Evolutionary conservation across 1,140 invertebrate species (phyloP), one percentile per base, ranked within the genome.

Genomic region (Notospermus geniculatus): DNA sequence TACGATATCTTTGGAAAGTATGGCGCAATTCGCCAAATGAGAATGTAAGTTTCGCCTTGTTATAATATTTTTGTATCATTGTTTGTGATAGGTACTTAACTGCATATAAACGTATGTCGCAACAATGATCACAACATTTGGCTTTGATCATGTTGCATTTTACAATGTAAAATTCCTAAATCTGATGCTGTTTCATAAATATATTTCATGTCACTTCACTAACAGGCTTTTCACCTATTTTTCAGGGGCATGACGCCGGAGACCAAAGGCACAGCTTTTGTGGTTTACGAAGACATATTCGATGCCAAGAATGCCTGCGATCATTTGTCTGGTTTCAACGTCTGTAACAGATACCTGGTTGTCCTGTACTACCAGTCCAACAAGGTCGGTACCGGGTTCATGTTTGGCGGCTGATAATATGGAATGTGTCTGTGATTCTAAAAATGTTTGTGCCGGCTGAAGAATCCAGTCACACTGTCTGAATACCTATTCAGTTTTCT

Each of bases 1-100:
- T 99, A 99, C 78, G 97, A 99, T 84, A 99, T 99, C 67, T 99
- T 99, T 87, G 97, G 97, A 36, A 99, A 99, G 86, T 99, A 98
- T 85, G 97, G 97, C 75, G 96, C 97, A 17, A 98, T 99, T 60
- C 82, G 97, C 69, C 97, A 99, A 84, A 98, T 99, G 59, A 84
- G 97, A 85, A 91, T 98, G 90, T 96, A 88, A 90, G 92, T 90
- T 75, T 64, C 41, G n/a, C 32, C 5, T 36, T 29, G 30, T 15
- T 50, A 23, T n/a, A n/a, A n/a, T n/a, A n/a, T n/a, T n/a, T n/a
- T n/a, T n/a, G n/a, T n/a, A n/a, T n/a, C n/a, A n/a, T n/a, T n/a
- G n/a, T n/a, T n/a, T n/a, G n/a, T n/a, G n/a, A n/a, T n/a, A n/a
- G n/a, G n/a, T n/a, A n/a, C n/a, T n/a, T n/a, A n/a, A n/a, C n/a